Evolutionary conservation across 1,140 invertebrate species (phyloP), one percentile per base, ranked within the genome.

Genomic region (Brachionus rubens): DNA sequence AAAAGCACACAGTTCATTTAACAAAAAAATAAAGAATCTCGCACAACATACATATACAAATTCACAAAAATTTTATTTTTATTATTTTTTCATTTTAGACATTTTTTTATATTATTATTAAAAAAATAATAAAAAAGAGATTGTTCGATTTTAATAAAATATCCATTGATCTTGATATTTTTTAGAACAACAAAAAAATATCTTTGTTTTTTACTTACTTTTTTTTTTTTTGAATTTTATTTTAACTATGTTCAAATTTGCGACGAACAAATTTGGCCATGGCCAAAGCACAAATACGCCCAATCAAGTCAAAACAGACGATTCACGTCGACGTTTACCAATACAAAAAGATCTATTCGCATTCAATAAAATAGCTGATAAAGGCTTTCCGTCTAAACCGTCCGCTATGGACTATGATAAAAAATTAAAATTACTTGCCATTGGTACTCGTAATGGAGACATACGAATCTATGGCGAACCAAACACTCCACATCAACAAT

Each of bases 341-440:
- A 46, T 75, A 14, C 72, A 75, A 75, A 75, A 75, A 59, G 72
- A 75, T 7, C 30, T 75, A 14, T 75, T 75, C 19, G 50, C 48
- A 28, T 75, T 43, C 21, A 75, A 75, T 30, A 75, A 75, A 75
- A 41, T 75, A 9, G 48, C 92, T 9, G 91, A 94, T 80, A 93
- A 97, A 91, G 95, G 95, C 79, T 98, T 97, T 86, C 94, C 94
- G 40, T 91, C 92, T 83, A 82, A 83, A 68, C 83, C 82, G 26
- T 81, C 79, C 75, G 80, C 81, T 33, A 59, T 98, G 78, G 93
- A 93, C 12, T 96, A 93, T 89, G 94, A 97, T 85, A 89, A 92
- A 0, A 87, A 90, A 75, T 87, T 95, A 12, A 88, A 90, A 77
- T 86, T 98, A 46, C 88, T 96, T 81, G 93, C 93, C 30, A 89